A percentile compares a stretch with the other conserved stretches of the same genome.
Conservation (phyloP, 2,888 invertebrate genomes). For the Drosophila austrosaltans region DNA sequence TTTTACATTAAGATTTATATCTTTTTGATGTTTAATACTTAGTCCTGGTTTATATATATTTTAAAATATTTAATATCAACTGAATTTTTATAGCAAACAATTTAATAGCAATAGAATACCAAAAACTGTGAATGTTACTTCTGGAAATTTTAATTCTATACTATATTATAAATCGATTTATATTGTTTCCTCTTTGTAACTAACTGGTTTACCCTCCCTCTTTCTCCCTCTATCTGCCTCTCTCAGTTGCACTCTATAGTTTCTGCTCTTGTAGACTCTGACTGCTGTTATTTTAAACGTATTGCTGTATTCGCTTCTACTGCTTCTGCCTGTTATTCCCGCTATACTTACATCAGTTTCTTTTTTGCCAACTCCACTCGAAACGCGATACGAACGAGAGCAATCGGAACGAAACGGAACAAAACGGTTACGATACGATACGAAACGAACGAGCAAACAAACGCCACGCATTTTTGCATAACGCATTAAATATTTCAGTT, state of each 20-base stretch:
- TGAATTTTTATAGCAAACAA: too few species aligned
- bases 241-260: slow-evolving; percentile 34
- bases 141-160: too few species aligned
- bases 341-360: slow-evolving; percentile 10
- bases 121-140: too few species aligned
- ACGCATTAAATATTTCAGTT: slow-evolving; percentile 77
- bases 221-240: slow-evolving; percentile 9
- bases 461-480: slow-evolving; percentile 70
- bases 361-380: background rate
- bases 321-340: slow-evolving; percentile 17
- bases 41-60: too few species aligned
- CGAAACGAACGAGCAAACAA: background rate
- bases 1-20: too few species aligned
- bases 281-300: slow-evolving; percentile 75
- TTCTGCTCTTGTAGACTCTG: slow-evolving; percentile 39
- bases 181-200: background rate
- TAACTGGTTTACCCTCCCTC: background rate
- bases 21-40: too few species aligned
- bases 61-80: too few species aligned
- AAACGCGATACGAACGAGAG: slow-evolving; percentile 25
- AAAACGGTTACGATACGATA: too few species aligned
- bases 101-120: too few species aligned
- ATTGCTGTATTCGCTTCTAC: slow-evolving; percentile 52
- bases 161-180: background rate
- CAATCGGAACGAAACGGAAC: slow-evolving; percentile 29